Evolutionary conservation across 2,888 invertebrate genomes (phyloP).

Genomic region (Ptychoptera contaminata): DNA sequence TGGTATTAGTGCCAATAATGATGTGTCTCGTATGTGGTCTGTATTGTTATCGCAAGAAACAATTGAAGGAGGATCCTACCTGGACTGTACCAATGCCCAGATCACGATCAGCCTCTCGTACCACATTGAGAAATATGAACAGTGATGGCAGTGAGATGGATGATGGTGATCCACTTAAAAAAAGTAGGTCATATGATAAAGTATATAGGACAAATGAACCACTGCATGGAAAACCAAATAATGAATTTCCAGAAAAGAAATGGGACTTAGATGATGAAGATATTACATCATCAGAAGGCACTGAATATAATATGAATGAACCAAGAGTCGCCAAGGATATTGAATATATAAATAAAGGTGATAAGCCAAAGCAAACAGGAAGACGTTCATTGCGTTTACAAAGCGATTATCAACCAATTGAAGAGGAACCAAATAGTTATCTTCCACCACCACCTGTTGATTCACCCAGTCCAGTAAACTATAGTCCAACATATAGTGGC

Average conservation of each 20-base stretch:
- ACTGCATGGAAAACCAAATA: slow-evolving; percentile 48
- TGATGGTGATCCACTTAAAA: slow-evolving; percentile 41
- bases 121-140: slow-evolving; percentile 34
- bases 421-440: slow-evolving; percentile 15
- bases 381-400: slow-evolving; percentile 36
- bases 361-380: slow-evolving; percentile 39
- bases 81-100: slow-evolving; percentile 41
- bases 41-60: slow-evolving; percentile 47
- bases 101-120: slow-evolving; percentile 41
- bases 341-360: slow-evolving; percentile 38
- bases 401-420: slow-evolving; percentile 23
- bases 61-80: slow-evolving; percentile 39
- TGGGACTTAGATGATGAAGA: slow-evolving; percentile 61
- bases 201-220: slow-evolving; percentile 77
- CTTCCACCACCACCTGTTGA: slow-evolving; percentile 21
- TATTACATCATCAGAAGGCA: slow-evolving; percentile 39
- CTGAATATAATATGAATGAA: slow-evolving; percentile 38
- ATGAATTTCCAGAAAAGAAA: slow-evolving; percentile 66
- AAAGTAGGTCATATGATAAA: slow-evolving; percentile 61
- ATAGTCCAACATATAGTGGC: slow-evolving; percentile 30
- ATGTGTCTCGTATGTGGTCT: slow-evolving; percentile 42
- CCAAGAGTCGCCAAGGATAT: slow-evolving; percentile 46
- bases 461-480: slow-evolving; percentile 17
- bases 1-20: slow-evolving; percentile 49
- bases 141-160: slow-evolving; percentile 39